Conservation (phyloP, 2,888 invertebrate genomes). For the Pantelozetes paolii region DNA sequence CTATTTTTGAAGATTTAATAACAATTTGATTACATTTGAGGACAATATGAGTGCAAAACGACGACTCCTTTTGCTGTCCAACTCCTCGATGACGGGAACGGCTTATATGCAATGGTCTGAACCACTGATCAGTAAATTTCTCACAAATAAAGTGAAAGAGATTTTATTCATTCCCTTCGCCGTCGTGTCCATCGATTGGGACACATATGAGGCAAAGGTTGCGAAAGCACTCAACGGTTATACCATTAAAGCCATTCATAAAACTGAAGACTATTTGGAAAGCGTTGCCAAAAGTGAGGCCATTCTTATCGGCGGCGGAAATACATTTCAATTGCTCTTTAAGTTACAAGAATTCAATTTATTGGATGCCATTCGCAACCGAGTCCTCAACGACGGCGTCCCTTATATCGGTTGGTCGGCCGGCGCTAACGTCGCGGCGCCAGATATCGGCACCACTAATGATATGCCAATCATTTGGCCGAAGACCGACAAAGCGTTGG, state of each 20-base stretch:
- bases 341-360: constrained; percentile 65
- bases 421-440: constrained; percentile 75
- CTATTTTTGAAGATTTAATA: neutral
- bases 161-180: constrained; percentile 74
- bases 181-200: constrained; percentile 58
- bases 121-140: constrained; percentile 37
- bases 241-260: constrained; percentile 61
- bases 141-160: constrained; percentile 58
- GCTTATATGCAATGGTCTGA: constrained; percentile 39
- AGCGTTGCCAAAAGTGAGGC: constrained; percentile 64
- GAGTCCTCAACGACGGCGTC: constrained; percentile 61
- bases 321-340: constrained; percentile 70
- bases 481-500: constrained; percentile 66
- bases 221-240: constrained; percentile 58
- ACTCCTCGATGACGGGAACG: constrained; percentile 40
- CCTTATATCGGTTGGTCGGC: constrained; percentile 75
- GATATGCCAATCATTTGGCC: constrained; percentile 82
- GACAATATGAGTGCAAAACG: neutral
- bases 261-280: constrained; percentile 56
- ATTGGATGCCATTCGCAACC: constrained; percentile 61
- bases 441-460: constrained; percentile 74
- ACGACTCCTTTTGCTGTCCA: constrained; percentile 42
- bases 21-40: neutral
- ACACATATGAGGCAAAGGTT: constrained; percentile 63
- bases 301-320: constrained; percentile 72